Evolutionary conservation across 2,113 vertebrate genomes (phyloP).

Genomic region (Rhegmatorhina hoffmannsi): DNA sequence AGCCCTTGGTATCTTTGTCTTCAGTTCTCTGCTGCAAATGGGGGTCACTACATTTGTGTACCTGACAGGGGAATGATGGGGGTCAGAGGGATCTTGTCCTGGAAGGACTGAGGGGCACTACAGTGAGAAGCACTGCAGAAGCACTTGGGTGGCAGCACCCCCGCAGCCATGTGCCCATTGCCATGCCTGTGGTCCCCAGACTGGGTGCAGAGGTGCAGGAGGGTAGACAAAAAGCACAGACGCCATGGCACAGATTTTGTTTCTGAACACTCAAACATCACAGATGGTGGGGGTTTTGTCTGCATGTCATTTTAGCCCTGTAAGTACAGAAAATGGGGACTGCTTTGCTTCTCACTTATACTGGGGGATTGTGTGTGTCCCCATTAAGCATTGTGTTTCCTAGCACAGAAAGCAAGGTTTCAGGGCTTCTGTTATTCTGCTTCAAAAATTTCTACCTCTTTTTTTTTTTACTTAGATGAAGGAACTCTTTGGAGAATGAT

Average conservation of each 20-base stretch:
- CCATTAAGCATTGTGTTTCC: neutral
- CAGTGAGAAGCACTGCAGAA: neutral
- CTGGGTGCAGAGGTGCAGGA: neutral
- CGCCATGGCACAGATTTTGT: neutral
- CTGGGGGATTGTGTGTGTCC: neutral
- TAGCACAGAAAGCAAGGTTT: neutral
- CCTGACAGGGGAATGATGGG: neutral
- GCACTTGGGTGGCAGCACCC: neutral
- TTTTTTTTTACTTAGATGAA: conserved; percentile 9
- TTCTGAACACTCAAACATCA: neutral
- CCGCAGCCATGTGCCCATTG: neutral
- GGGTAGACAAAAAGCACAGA: neutral
- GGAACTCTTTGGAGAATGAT: conserved; percentile 27
- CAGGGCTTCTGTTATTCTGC: conserved; percentile 14
- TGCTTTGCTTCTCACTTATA: neutral
- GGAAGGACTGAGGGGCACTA: neutral
- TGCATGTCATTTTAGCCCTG: neutral
- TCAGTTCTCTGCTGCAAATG: neutral
- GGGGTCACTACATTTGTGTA: neutral
- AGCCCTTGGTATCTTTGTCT: neutral
- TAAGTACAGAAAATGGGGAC: neutral
- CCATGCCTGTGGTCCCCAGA: neutral
- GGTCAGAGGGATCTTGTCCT: neutral
- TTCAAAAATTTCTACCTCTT: conserved; percentile 12
- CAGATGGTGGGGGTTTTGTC: neutral